Conservation (phyloP, 2,888 invertebrate genomes). For the Hanleya hanleyi region DNA sequence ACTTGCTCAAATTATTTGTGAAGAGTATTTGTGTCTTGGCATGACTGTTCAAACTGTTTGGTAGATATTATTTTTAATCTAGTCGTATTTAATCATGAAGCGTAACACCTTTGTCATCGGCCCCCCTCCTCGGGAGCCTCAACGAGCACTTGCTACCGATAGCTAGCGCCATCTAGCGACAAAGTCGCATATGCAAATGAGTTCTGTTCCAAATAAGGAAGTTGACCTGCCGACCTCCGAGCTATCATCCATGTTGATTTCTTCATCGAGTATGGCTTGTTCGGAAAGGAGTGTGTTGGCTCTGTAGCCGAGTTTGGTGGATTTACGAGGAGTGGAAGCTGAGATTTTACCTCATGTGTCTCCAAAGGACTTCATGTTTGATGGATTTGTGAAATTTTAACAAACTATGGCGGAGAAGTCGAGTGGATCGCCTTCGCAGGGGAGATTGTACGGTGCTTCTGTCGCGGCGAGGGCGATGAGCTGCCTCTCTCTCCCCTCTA, state of each 20-base stretch:
- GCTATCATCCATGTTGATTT: background rate
- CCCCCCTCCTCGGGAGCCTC: background rate
- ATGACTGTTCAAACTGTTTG: no score
- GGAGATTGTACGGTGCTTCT: background rate
- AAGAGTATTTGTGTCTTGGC: no score
- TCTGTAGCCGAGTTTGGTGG: background rate
- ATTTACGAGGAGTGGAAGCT: background rate
- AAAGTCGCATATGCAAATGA: constrained; percentile 2
- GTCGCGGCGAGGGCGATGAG: background rate
- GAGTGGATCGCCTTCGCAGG: background rate
- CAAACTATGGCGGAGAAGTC: background rate
- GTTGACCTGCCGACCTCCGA: constrained; percentile 1
- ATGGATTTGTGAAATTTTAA: constrained; percentile 3
- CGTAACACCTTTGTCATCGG: no score
- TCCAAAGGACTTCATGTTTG: background rate
- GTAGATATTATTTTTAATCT: no score
- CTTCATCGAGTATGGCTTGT: background rate
- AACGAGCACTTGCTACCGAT: background rate
- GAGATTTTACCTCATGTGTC: constrained; percentile 3
- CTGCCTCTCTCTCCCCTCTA: background rate
- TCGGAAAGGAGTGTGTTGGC: background rate
- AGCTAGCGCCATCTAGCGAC: constrained; percentile 3
- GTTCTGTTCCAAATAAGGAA: background rate
- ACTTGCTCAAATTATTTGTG: no score
- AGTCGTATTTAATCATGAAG: no score